These are phyloP conservation scores for Dicaeum eximium DNA, from an alignment of 2,113 vertebrate genomes.

Conservation along the genomic window DNA sequence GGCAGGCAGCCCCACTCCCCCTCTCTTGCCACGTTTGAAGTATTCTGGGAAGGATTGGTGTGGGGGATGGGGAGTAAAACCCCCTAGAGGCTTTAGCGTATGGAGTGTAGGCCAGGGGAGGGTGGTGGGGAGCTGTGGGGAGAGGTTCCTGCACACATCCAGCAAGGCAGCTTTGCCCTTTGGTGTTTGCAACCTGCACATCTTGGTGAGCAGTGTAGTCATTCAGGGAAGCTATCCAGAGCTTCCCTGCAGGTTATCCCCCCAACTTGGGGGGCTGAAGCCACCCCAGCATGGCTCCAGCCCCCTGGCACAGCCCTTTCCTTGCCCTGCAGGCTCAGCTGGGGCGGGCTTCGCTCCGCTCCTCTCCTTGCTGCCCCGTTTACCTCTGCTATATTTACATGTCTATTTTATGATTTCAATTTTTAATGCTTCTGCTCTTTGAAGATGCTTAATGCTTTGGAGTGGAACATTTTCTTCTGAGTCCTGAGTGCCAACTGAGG, in stretches of 20 bases:
- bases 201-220: neutral
- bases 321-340: neutral
- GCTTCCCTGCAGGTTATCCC: neutral
- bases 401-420: constrained; percentile 83
- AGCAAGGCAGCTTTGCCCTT: neutral
- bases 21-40: neutral
- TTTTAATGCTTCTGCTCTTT: constrained; percentile 84
- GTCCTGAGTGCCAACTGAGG: constrained; percentile 74
- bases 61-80: neutral
- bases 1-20: neutral
- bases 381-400: constrained; percentile 77
- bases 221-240: neutral
- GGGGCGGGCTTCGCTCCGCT: neutral
- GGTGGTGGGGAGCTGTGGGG: neutral
- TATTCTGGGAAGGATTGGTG: neutral
- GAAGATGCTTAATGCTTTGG: constrained; percentile 80
- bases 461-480: constrained; percentile 82
- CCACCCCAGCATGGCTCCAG: neutral
- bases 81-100: neutral
- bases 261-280: neutral
- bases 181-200: rapidly evolving
- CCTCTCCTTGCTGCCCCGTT: neutral
- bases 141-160: neutral
- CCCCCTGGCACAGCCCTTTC: neutral
- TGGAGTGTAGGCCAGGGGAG: rapidly evolving